These are phyloP conservation scores for Bostrychus sinensis DNA, from an alignment of 2,113 vertebrate species.

Conservation along the genomic window DNA sequence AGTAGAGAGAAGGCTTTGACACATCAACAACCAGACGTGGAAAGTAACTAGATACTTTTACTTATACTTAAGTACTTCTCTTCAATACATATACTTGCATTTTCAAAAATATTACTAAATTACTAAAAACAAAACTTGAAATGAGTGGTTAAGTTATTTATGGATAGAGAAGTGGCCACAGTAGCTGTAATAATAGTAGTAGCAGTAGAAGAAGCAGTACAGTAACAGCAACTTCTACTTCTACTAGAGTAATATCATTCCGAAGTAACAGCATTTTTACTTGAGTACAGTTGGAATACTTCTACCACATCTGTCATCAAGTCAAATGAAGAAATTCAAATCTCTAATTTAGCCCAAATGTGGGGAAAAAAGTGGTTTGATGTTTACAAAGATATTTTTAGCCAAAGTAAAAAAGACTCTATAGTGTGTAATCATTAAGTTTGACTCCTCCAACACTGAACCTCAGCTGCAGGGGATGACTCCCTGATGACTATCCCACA, in stretches of 20 bases:
- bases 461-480: constrained; percentile 19
- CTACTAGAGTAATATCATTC: not conserved
- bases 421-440: not conserved
- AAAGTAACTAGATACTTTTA: not conserved
- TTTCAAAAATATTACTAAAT: too few relatives aligned
- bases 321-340: constrained; percentile 2
- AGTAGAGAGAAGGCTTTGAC: constrained; percentile 15
- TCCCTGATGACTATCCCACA: constrained; percentile 23
- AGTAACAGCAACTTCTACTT: too few relatives aligned
- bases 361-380: constrained; percentile 1
- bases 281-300: too few relatives aligned
- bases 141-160: too few relatives aligned
- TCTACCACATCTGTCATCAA: not conserved
- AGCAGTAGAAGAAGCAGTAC: too few relatives aligned
- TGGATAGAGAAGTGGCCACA: too few relatives aligned
- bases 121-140: too few relatives aligned
- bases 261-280: not conserved
- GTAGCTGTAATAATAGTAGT: too few relatives aligned
- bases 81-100: too few relatives aligned
- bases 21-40: constrained; percentile 4
- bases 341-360: constrained; percentile 2
- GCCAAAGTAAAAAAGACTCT: not conserved
- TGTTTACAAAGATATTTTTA: constrained; percentile 6
- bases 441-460: not conserved
- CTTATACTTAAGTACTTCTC: too few relatives aligned